phyloP scores from a whole-genome alignment of 2,113 vertebrate genomes.

The Vulpes vulpes region DNA sequence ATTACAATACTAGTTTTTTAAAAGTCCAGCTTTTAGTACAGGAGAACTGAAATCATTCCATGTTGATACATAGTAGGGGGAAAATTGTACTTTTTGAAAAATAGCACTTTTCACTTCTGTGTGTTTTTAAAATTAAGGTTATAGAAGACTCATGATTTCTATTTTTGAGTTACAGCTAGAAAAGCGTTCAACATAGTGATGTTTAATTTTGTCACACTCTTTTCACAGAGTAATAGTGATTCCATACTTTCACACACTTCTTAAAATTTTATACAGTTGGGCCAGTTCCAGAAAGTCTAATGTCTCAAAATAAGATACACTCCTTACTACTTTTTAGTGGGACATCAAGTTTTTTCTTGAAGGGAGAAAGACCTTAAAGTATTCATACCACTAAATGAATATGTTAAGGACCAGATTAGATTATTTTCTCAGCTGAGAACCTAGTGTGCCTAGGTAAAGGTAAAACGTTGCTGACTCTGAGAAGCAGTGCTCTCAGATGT shows the following conservation, averaged over 20 bases:
- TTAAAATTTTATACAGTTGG: constrained; percentile 71
- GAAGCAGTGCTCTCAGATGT: constrained; percentile 1
- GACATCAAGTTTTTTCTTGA: constrained; percentile 1
- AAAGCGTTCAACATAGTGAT: constrained; percentile 59
- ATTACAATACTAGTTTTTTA: constrained; percentile 76
- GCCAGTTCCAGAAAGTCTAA: constrained; percentile 58
- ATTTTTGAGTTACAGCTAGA: constrained; percentile 76
- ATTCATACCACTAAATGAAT: constrained; percentile 45
- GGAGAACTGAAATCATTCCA: constrained; percentile 87
- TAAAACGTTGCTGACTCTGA: background rate
- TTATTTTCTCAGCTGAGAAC: constrained; percentile 58
- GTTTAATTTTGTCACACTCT: constrained; percentile 76
- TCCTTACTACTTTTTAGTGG: constrained; percentile 28
- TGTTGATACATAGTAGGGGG: constrained; percentile 70
- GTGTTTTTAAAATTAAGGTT: constrained; percentile 81
- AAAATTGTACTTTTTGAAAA: constrained; percentile 81
- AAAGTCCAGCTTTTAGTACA: constrained; percentile 83
- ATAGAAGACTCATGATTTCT: constrained; percentile 77
- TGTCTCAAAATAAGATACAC: constrained; percentile 47
- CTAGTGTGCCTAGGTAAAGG: constrained; percentile 24
- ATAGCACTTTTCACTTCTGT: constrained; percentile 81
- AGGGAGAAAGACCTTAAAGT: constrained; percentile 43
- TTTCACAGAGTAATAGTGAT: constrained; percentile 76
- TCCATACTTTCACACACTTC: constrained; percentile 71
- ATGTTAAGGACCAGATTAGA: constrained; percentile 44